phyloP scores from a whole-genome alignment of 2,888 invertebrate genomes.

The Drosophila tanythrix region DNA sequence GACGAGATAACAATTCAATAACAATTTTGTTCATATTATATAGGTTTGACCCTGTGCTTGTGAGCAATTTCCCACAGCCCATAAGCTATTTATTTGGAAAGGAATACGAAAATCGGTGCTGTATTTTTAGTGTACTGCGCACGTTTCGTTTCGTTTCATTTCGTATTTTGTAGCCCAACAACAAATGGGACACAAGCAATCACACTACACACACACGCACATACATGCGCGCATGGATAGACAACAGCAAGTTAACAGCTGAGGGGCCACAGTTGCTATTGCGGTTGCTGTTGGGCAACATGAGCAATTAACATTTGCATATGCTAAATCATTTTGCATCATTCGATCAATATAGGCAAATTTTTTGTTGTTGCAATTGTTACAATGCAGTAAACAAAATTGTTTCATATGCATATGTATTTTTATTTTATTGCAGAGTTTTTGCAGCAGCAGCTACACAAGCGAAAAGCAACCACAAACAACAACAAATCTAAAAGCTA shows the following conservation, averaged over 20 bases:
- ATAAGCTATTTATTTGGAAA: slow-evolving; percentile 28
- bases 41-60: neutral
- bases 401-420: slow-evolving; percentile 23
- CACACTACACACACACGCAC: slow-evolving; percentile 8
- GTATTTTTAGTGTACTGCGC: slow-evolving; percentile 56
- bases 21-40: slow-evolving; percentile 6
- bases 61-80: slow-evolving; percentile 13
- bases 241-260: slow-evolving; percentile 53
- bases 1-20: slow-evolving; percentile 22
- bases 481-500: slow-evolving; percentile 13
- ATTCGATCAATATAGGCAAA: slow-evolving; percentile 4
- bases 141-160: slow-evolving; percentile 51
- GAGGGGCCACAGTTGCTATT: slow-evolving; percentile 26
- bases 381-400: slow-evolving; percentile 7
- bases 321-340: slow-evolving; percentile 14
- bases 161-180: slow-evolving; percentile 38
- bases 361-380: neutral
- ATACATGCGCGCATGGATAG: slow-evolving; percentile 7
- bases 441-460: slow-evolving; percentile 42
- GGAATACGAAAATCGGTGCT: slow-evolving; percentile 25
- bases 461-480: slow-evolving; percentile 25
- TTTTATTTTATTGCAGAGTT: slow-evolving; percentile 45
- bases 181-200: slow-evolving; percentile 6
- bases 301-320: slow-evolving; percentile 48
- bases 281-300: slow-evolving; percentile 27